phyloP scores from a whole-genome alignment of 1,140 invertebrate species.

The Aplysia californica region DNA sequence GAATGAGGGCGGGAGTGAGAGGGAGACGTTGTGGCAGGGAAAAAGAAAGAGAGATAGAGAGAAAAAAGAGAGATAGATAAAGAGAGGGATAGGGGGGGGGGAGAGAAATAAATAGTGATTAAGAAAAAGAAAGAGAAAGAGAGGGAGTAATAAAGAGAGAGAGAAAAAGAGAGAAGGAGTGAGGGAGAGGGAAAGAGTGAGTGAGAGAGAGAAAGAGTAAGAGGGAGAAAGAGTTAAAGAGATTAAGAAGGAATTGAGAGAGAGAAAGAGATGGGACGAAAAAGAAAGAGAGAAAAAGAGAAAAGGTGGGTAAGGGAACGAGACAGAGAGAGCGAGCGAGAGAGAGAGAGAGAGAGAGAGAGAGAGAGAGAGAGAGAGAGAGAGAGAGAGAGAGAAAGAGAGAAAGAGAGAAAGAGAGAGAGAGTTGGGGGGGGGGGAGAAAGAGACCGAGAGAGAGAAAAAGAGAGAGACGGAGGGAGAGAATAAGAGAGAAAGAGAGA shows the following conservation, averaged over 20 bases:
- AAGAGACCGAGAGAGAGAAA: constrained; percentile 7
- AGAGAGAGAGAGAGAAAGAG: background rate
- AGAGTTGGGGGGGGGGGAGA: constrained; percentile 2
- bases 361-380: constrained; percentile 24
- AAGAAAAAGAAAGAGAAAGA: background rate
- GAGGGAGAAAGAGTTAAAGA: background rate
- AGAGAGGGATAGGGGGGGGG: background rate
- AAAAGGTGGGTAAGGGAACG: background rate
- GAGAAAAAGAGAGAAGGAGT: too few relatives aligned
- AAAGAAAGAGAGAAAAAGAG: background rate
- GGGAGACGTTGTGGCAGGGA: background rate
- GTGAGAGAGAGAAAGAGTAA: background rate
- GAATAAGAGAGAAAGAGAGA: background rate
- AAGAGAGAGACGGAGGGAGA: background rate
- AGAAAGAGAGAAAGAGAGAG: constrained; percentile 19
- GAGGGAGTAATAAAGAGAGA: background rate
- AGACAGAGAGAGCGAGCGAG: background rate
- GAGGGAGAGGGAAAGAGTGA: background rate
- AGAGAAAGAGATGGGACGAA: background rate
- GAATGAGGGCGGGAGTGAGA: background rate
- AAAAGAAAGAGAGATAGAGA: background rate
- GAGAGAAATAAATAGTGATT: background rate
- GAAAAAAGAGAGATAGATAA: background rate
- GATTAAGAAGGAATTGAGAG: constrained; percentile 13
- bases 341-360: constrained; percentile 5